Percentiles rank a stretch among this genome's conserved stretches.
phyloP scores from a whole-genome alignment of 2,113 vertebrate genomes.

The Bufo bufo region DNA sequence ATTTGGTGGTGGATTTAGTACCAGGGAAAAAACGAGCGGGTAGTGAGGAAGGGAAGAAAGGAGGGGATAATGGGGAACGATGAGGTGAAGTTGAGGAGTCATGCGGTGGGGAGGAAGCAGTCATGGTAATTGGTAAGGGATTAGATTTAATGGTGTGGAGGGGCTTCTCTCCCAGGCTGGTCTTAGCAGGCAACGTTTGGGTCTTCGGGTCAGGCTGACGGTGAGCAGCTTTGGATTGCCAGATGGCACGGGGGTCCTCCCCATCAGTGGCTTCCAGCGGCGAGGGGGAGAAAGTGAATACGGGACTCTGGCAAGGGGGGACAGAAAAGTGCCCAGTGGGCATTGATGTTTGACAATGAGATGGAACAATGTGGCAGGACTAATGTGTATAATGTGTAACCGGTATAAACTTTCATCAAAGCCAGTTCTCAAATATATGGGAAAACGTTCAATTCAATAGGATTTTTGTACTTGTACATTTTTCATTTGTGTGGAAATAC shows the following conservation, averaged over 20 bases:
- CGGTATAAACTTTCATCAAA: constrained; percentile 13
- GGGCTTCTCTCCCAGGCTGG: constrained; percentile 74
- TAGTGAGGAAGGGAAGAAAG: constrained; percentile 81
- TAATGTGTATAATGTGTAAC: constrained; percentile 10
- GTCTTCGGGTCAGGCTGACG: constrained; percentile 84
- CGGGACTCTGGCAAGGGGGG: constrained; percentile 81
- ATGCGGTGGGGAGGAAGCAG: constrained; percentile 55
- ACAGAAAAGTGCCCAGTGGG: constrained; percentile 61
- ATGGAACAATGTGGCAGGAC: constrained; percentile 58
- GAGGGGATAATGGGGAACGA: constrained; percentile 72
- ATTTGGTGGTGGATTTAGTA: constrained; percentile 75
- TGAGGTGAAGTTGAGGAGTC: constrained; percentile 53
- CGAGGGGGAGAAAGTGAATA: constrained; percentile 89
- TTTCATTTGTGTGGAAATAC: not conserved
- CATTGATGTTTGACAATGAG: constrained; percentile 68
- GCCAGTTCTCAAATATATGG: not conserved
- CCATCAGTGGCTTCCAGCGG: constrained; percentile 72
- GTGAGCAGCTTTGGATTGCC: constrained; percentile 65
- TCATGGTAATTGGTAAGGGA: constrained; percentile 71
- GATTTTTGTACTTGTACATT: not conserved
- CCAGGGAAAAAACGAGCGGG: constrained; percentile 76
- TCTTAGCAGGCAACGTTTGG: constrained; percentile 87
- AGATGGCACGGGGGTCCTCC: constrained; percentile 67
- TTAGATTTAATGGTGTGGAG: constrained; percentile 84
- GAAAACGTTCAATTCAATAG: not conserved